phyloP scores from a whole-genome alignment of 1,140 invertebrate genomes.

The Whitmania pigra region DNA sequence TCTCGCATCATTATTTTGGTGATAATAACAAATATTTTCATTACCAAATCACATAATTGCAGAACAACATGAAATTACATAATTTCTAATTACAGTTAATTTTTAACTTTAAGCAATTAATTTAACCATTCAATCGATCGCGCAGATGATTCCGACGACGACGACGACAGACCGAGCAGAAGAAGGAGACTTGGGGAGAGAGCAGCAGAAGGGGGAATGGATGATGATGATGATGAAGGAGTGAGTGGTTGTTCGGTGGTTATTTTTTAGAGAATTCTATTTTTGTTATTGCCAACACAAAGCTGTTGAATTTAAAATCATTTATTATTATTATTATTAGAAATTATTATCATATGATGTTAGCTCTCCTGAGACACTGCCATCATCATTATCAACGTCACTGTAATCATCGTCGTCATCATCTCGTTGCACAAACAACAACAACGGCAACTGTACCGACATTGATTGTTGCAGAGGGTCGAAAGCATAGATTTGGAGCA shows the following conservation, averaged over 20 bases:
- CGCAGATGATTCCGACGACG: conserved; percentile 42
- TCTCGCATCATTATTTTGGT: too few species aligned
- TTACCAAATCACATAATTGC: too few species aligned
- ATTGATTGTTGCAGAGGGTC: conserved; percentile 53
- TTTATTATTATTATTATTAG: not conserved
- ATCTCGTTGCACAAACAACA: not conserved
- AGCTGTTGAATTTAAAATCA: not conserved
- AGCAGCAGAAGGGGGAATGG: conserved; percentile 62
- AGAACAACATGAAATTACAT: not conserved
- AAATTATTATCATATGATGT: not conserved
- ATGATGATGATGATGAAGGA: conserved; percentile 56
- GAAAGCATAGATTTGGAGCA: conserved; percentile 96
- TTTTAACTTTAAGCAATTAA: not conserved
- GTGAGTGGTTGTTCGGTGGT: not conserved
- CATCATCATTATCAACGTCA: not conserved
- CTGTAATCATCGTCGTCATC: not conserved
- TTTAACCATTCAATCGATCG: not conserved
- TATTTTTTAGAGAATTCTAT: not conserved
- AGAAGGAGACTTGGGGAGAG: conserved; percentile 69
- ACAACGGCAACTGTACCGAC: not conserved
- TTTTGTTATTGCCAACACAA: too few species aligned
- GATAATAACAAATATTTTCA: too few species aligned
- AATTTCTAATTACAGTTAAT: not conserved
- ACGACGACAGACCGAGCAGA: conserved; percentile 52
- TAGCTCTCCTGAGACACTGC: too few species aligned